A percentile compares a stretch with the other conserved stretches of the same genome.
Conservation (phyloP, 64 coral and sea anemone species). For the Montipora sp. region DNA sequence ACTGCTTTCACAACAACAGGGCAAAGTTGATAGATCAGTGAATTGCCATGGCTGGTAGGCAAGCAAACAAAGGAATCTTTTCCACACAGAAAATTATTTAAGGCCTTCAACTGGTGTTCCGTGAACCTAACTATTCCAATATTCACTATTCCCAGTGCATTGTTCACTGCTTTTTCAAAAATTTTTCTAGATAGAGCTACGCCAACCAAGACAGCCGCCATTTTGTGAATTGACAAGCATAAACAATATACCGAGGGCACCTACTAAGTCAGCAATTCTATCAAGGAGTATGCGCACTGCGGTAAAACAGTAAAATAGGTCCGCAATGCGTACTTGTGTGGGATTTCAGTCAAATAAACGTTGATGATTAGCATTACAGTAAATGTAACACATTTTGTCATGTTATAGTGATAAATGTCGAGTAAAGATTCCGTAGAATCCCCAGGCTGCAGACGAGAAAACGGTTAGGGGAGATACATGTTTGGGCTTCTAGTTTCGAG, state of each 20-base stretch:
- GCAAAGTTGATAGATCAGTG: conserved; percentile 24
- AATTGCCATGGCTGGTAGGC: conserved; percentile 32
- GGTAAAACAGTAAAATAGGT: too few relatives aligned
- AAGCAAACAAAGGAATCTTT: conserved; percentile 28
- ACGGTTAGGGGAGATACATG: too few relatives aligned
- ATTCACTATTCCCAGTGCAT: conserved; percentile 4
- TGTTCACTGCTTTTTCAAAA: background rate
- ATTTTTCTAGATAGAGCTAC: too few relatives aligned
- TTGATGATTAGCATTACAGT: too few relatives aligned
- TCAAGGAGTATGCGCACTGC: too few relatives aligned
- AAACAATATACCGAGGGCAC: background rate
- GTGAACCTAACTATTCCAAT: background rate
- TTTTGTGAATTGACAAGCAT: background rate
- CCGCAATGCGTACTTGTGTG: too few relatives aligned
- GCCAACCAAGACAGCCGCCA: background rate
- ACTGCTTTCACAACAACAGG: background rate
- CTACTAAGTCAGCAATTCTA: background rate
- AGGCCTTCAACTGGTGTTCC: conserved; percentile 11
- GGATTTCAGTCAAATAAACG: too few relatives aligned
- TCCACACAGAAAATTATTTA: conserved; percentile 13
- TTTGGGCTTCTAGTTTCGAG: too few relatives aligned
- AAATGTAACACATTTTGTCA: too few relatives aligned
- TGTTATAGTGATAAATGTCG: too few relatives aligned
- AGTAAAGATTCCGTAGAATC: too few relatives aligned
- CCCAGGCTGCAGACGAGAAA: too few relatives aligned